Conservation (phyloP, 2,888 invertebrate genomes). For the Yponomeuta cagnagella region DNA sequence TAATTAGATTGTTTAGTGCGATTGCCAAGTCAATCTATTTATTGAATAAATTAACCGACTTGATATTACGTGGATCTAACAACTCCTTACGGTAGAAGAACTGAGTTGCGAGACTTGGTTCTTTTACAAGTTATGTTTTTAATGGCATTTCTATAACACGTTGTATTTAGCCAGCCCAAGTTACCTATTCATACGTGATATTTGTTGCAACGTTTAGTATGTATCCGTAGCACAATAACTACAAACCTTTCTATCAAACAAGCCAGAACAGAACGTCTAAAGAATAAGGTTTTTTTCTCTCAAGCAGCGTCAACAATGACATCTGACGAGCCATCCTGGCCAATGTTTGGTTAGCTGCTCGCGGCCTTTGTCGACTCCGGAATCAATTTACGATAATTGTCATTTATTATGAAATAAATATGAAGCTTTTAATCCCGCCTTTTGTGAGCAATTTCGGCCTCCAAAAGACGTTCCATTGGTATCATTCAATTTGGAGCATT, state of each 20-base stretch:
- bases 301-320: slow-evolving; percentile 49
- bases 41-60: too few species aligned
- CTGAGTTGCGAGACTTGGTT: too few species aligned
- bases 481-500: slow-evolving; percentile 48
- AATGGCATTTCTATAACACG: too few species aligned
- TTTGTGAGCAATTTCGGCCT: slow-evolving; percentile 43
- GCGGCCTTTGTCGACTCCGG: slow-evolving; percentile 54
- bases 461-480: slow-evolving; percentile 43
- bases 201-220: slow-evolving; percentile 52
- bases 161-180: slow-evolving; percentile 24
- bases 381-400: slow-evolving; percentile 76
- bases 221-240: slow-evolving; percentile 40
- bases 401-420: slow-evolving; percentile 76
- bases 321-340: slow-evolving; percentile 72
- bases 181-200: slow-evolving; percentile 30
- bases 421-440: slow-evolving; percentile 59
- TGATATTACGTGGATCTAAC: too few species aligned
- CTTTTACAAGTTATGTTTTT: too few species aligned
- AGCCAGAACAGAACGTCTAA: slow-evolving; percentile 29
- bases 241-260: slow-evolving; percentile 46
- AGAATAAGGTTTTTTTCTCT: slow-evolving; percentile 39
- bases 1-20: too few species aligned
- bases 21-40: too few species aligned
- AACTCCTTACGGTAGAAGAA: too few species aligned
- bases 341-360: slow-evolving; percentile 82